Conservation (phyloP, 2,888 invertebrate species). For the Micropterix aruncella region DNA sequence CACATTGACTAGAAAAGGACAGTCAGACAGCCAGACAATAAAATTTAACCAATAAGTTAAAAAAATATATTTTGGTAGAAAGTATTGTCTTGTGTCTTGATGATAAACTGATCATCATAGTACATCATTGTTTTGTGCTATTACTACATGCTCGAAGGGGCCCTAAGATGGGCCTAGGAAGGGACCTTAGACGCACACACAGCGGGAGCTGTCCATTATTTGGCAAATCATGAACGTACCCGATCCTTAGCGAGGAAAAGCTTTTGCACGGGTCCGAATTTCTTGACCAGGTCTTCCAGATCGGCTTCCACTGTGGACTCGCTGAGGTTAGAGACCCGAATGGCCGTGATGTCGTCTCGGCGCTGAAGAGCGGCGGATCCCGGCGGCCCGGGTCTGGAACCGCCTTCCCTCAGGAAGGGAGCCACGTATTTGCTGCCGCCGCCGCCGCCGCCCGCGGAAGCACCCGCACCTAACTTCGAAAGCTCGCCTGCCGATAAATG, state of each 20-base stretch:
- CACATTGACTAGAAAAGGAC: too few relatives aligned
- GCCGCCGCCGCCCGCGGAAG: slow-evolving; percentile 23
- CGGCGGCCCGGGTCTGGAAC: slow-evolving; percentile 56
- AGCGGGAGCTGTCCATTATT: not conserved
- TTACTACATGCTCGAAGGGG: too few relatives aligned
- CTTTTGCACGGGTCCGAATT: slow-evolving; percentile 86
- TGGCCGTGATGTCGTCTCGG: slow-evolving; percentile 78
- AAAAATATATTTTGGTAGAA: too few relatives aligned
- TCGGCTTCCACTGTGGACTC: slow-evolving; percentile 92
- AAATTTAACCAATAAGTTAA: too few relatives aligned
- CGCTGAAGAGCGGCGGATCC: slow-evolving; percentile 45
- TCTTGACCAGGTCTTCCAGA: slow-evolving; percentile 88
- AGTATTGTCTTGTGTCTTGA: too few relatives aligned
- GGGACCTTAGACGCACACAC: not conserved
- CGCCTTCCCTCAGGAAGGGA: slow-evolving; percentile 80
- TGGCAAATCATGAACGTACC: slow-evolving; percentile 16
- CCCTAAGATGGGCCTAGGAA: too few relatives aligned
- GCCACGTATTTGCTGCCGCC: slow-evolving; percentile 68
- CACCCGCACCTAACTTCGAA: too few relatives aligned
- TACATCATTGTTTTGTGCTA: too few relatives aligned
- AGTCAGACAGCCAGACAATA: too few relatives aligned
- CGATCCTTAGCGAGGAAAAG: slow-evolving; percentile 94
- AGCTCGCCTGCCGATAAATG: too few relatives aligned
- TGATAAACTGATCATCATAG: too few relatives aligned
- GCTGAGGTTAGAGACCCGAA: slow-evolving; percentile 93